These are phyloP conservation scores for Calvadosia cruxmelitensis DNA, from an alignment of 30 jellyfish, hydroid and myxozoan species.

Conservation along the genomic window DNA sequence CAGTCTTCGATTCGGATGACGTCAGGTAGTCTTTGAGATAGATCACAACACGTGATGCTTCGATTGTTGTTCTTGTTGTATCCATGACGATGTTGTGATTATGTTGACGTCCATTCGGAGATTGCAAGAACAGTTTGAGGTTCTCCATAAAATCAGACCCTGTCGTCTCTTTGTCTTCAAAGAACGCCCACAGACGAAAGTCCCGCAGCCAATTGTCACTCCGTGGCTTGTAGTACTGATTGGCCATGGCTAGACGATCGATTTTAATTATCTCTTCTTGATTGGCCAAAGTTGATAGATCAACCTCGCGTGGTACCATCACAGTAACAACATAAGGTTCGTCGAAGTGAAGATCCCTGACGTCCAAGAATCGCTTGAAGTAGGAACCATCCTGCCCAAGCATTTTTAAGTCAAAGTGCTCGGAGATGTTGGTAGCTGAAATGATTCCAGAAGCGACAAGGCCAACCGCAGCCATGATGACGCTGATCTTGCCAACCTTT, in stretches of 20 bases:
- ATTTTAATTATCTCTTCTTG: conserved; percentile 16
- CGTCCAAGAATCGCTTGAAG: conserved; percentile 23
- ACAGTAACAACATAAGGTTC: conserved; percentile 16
- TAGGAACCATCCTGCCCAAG: conserved; percentile 10
- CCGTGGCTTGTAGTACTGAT: conserved; percentile 1
- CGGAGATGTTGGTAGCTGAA: conserved; percentile 12
- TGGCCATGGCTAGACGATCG: conserved; percentile 6
- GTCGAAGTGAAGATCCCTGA: conserved; percentile 10
- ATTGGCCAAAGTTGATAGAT: not conserved
- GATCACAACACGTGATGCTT: conserved; percentile 19
- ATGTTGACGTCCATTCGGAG: too few species aligned
- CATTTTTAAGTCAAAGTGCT: conserved; percentile 8
- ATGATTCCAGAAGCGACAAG: conserved; percentile 24
- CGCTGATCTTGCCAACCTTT: conserved; percentile 6
- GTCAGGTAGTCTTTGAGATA: conserved; percentile 6
- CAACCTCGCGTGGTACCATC: conserved; percentile 21
- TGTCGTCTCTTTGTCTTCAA: too few species aligned
- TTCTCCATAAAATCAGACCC: too few species aligned
- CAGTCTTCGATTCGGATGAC: conserved; percentile 27
- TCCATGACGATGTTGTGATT: too few species aligned
- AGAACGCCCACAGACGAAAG: too few species aligned
- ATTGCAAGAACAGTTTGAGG: too few species aligned
- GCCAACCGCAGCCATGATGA: conserved; percentile 6
- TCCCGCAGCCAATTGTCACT: too few species aligned
- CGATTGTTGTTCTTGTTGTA: conserved; percentile 8